phyloP scores from a whole-genome alignment of 2,797 vertebrate genomes.

The Salarias fasciatus region DNA sequence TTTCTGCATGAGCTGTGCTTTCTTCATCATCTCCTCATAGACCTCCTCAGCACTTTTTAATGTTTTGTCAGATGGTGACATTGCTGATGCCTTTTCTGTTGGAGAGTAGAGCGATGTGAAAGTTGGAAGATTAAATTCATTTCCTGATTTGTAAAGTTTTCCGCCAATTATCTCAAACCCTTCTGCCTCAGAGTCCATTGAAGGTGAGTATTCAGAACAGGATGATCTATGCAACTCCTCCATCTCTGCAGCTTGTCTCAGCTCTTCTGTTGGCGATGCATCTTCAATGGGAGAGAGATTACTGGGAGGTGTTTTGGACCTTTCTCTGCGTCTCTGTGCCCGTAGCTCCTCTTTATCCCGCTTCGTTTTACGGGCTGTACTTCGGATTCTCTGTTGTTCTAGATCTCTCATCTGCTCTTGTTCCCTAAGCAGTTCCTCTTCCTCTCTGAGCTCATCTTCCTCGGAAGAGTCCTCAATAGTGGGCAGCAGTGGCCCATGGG shows the following conservation, averaged over 20 bases:
- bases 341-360: conserved; percentile 98
- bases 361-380: conserved; percentile 96
- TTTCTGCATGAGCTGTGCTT: conserved; percentile 95
- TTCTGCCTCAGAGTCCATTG: conserved; percentile 97
- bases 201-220: conserved; percentile 97
- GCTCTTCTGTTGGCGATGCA: conserved; percentile 97
- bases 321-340: conserved; percentile 95
- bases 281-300: conserved; percentile 99
- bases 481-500: conserved; percentile 95
- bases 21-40: conserved; percentile 99
- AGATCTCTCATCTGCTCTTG: conserved; percentile 99
- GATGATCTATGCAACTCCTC: conserved; percentile 98
- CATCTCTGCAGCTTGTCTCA: conserved; percentile 98
- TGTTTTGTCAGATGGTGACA: conserved; percentile 87
- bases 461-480: conserved; percentile 99
- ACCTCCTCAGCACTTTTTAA: conserved; percentile 98
- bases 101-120: conserved; percentile 98
- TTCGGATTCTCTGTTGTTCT: conserved; percentile 97
- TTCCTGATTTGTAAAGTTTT: conserved; percentile 96
- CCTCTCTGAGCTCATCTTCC: conserved; percentile 97
- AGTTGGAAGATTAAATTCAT: conserved; percentile 97
- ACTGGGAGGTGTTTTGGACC: conserved; percentile 98
- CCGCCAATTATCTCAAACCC: conserved; percentile 90
- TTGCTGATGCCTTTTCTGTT: conserved; percentile 85
- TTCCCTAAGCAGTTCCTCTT: conserved; percentile 96